phyloP scores from a whole-genome alignment of 2,888 invertebrate species.

The Andricus curvator region DNA sequence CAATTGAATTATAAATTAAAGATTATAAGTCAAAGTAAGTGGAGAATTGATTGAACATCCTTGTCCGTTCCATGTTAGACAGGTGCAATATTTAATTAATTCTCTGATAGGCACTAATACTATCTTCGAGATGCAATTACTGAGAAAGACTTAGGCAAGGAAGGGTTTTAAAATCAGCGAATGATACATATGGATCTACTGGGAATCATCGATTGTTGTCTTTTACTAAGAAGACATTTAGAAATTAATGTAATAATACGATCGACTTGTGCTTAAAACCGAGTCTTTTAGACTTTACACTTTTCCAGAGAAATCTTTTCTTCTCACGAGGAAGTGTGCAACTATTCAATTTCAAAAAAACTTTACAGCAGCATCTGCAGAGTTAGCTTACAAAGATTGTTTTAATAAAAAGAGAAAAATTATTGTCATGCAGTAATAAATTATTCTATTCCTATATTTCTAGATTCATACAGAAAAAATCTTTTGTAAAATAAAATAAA shows the following conservation, averaged over 20 bases:
- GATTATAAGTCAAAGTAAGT: slow-evolving; percentile 26
- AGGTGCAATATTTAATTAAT: slow-evolving; percentile 12
- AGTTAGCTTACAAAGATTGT: slow-evolving; percentile 5
- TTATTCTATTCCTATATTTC: too few species aligned
- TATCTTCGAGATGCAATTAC: slow-evolving; percentile 24
- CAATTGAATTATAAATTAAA: slow-evolving; percentile 7
- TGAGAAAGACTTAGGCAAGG: slow-evolving; percentile 4
- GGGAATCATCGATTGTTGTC: slow-evolving; percentile 32
- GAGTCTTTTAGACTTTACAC: slow-evolving; percentile 4
- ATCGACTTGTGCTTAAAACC: slow-evolving; percentile 9
- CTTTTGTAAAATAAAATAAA: too few species aligned
- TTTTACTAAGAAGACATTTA: slow-evolving; percentile 52
- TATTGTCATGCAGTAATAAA: too few species aligned
- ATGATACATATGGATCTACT: slow-evolving; percentile 36
- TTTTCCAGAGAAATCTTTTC: slow-evolving; percentile 10
- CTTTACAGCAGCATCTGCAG: slow-evolving; percentile 5
- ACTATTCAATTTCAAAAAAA: slow-evolving; percentile 6
- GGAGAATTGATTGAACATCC: slow-evolving; percentile 12
- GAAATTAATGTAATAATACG: slow-evolving; percentile 37
- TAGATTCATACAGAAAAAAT: too few species aligned
- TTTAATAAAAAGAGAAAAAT: not conserved
- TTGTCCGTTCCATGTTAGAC: not conserved
- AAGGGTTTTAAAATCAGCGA: not conserved
- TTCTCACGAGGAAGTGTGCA: not conserved
- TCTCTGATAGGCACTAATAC: not conserved